A percentile compares a stretch with the other conserved stretches of the same genome.
These are phyloP conservation scores for Ctenosaura bakeri DNA, from an alignment of 2,797 vertebrate genomes.

Conservation along the genomic window DNA sequence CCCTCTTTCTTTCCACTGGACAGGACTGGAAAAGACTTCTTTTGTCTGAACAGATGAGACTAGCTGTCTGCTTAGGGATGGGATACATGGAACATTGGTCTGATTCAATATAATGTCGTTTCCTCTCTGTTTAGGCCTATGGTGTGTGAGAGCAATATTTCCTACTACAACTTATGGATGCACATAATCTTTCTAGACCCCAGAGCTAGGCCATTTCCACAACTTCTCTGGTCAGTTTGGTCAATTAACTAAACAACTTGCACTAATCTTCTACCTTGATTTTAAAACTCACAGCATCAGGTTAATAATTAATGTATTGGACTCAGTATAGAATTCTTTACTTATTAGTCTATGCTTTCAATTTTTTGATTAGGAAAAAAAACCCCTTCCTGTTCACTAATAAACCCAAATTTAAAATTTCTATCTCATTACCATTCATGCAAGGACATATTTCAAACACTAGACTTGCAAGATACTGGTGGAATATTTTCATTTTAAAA, in stretches of 20 bases:
- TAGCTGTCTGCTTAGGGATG: background rate
- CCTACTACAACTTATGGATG: background rate
- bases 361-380: background rate
- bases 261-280: background rate
- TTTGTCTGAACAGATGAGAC: background rate
- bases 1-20: background rate
- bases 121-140: background rate
- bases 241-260: background rate
- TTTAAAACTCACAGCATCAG: background rate
- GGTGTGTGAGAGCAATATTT: background rate
- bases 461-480: constrained; percentile 46
- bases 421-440: constrained; percentile 65
- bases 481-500: constrained; percentile 53
- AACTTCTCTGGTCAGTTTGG: background rate
- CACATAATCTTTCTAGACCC: no score
- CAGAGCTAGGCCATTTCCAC: background rate
- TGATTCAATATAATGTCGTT: background rate
- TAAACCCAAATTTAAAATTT: constrained; percentile 42
- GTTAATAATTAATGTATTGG: background rate
- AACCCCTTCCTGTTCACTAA: background rate
- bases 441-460: constrained; percentile 44
- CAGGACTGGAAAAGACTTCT: background rate
- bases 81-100: background rate
- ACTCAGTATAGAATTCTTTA: background rate
- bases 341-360: background rate